Evolutionary conservation across 2,888 invertebrate species (phyloP).

Genomic region (Sclerodermus sp.): DNA sequence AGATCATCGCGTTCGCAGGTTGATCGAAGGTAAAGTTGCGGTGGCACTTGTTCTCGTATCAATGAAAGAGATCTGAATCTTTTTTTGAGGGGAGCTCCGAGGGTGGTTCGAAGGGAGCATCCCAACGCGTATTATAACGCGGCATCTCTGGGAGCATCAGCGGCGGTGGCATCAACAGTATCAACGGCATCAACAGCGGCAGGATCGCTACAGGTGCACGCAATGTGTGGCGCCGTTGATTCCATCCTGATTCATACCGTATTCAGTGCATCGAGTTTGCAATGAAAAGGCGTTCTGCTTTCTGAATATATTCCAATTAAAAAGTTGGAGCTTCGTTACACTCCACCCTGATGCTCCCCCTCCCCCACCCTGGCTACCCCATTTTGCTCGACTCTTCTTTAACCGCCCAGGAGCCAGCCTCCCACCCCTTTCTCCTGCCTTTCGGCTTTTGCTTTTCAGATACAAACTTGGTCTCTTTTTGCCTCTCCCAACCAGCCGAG

Average conservation of each 20-base stretch:
- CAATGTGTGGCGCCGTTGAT: conserved; percentile 31
- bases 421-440: conserved; percentile 12
- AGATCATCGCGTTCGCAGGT: no score
- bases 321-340: conserved; percentile 58
- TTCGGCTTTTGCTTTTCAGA: conserved; percentile 18
- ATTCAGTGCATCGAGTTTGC: conserved; percentile 52
- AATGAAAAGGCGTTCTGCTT: conserved; percentile 57
- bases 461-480: conserved; percentile 13
- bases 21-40: no score
- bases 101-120: no score
- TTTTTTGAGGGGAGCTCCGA: no score
- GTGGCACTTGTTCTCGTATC: no score
- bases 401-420: background rate
- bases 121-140: no score
- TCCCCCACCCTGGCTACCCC: conserved; percentile 18
- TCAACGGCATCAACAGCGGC: no score
- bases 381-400: conserved; percentile 12
- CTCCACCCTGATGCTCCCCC: conserved; percentile 43
- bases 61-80: no score
- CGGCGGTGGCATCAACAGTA: no score
- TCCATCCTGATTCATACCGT: conserved; percentile 46
- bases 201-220: conserved; percentile 29
- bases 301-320: conserved; percentile 58
- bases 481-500: conserved; percentile 23
- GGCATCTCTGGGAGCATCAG: no score